Evolutionary conservation across 2,888 invertebrate genomes (phyloP).

Genomic region (Chrysomela aeneicollis): DNA sequence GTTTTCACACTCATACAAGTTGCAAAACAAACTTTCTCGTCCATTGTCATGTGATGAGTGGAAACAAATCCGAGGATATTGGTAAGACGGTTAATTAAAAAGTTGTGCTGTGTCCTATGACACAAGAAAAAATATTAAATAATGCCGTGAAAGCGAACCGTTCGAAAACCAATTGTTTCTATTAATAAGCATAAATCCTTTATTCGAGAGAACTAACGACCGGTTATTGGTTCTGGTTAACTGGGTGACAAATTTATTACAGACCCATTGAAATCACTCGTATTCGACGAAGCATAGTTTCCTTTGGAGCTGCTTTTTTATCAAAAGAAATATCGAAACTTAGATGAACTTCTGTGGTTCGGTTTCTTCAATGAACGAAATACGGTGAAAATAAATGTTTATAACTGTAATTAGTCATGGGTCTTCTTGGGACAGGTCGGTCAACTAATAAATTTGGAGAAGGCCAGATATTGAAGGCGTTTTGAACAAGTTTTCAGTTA

Average conservation of each 20-base stretch:
- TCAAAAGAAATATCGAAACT: background rate
- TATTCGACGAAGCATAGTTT: background rate
- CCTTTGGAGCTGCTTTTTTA: background rate
- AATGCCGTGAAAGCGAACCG: constrained; percentile 29
- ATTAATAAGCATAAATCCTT: constrained; percentile 48
- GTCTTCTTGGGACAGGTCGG: constrained; percentile 30
- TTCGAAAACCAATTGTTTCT: constrained; percentile 39
- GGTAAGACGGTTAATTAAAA: background rate
- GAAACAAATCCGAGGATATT: background rate
- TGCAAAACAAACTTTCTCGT: background rate
- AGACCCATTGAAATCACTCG: constrained; percentile 24
- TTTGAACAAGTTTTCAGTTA: background rate
- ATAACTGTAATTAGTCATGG: constrained; percentile 32
- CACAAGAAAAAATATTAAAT: constrained; percentile 28
- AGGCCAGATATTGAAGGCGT: background rate
- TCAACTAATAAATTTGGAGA: constrained; percentile 21
- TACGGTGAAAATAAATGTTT: constrained; percentile 20
- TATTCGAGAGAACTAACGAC: constrained; percentile 37
- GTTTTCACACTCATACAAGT: no score
- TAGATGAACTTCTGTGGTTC: constrained; percentile 11
- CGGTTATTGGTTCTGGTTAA: constrained; percentile 44
- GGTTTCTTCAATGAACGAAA: background rate
- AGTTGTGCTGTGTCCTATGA: background rate
- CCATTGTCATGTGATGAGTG: background rate
- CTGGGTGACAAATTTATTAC: constrained; percentile 47